These are phyloP conservation scores for Synanthedon formicaeformis DNA, from an alignment of 2,888 invertebrate species.

Conservation along the genomic window DNA sequence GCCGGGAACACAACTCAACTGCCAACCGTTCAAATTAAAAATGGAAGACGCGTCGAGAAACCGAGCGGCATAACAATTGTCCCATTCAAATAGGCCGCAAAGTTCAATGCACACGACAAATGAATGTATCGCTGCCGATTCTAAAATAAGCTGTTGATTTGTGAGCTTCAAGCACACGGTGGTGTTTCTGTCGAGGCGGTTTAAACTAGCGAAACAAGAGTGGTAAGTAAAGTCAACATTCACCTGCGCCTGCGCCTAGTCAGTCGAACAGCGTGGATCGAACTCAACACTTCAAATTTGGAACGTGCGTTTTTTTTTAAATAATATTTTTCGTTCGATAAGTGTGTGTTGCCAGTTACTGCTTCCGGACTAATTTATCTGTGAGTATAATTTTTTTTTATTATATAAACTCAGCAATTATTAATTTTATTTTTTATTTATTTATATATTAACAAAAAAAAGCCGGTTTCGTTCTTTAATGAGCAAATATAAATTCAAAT, in stretches of 20 bases:
- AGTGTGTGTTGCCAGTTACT: conserved; percentile 44
- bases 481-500: neutral
- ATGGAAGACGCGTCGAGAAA: conserved; percentile 31
- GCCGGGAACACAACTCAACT: neutral
- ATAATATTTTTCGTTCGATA: conserved; percentile 16
- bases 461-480: neutral
- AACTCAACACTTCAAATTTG: conserved; percentile 31
- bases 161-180: conserved; percentile 20
- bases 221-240: conserved; percentile 59
- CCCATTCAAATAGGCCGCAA: conserved; percentile 49
- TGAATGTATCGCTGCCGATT: conserved; percentile 39
- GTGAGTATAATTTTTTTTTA: neutral
- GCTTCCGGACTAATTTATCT: conserved; percentile 13
- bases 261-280: conserved; percentile 46
- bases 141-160: conserved; percentile 26
- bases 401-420: neutral
- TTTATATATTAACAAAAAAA: neutral
- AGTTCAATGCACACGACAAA: conserved; percentile 58
- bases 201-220: conserved; percentile 48
- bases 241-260: conserved; percentile 52
- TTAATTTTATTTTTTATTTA: neutral
- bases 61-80: conserved; percentile 37
- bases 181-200: conserved; percentile 32
- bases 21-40: conserved; percentile 26
- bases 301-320: conserved; percentile 22